These are phyloP conservation scores for Oligia fasciuncula DNA, from an alignment of 2,888 invertebrate species.

Conservation along the genomic window DNA sequence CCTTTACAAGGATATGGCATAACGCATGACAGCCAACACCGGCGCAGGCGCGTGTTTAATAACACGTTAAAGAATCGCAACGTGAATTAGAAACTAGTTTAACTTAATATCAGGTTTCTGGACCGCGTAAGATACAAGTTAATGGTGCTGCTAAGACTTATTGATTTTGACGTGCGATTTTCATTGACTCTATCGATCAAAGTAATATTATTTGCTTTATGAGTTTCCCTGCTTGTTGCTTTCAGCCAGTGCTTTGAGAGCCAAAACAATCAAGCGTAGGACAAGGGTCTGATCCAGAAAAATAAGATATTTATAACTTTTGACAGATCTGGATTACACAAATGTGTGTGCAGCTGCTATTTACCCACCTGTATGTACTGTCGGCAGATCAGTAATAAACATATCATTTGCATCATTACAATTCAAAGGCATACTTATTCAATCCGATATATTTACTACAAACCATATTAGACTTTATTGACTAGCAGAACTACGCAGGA, in stretches of 20 bases:
- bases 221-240: neutral
- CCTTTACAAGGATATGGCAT: constrained; percentile 54
- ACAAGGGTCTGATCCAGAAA: neutral
- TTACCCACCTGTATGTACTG: neutral
- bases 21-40: constrained; percentile 46
- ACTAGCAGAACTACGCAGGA: constrained; percentile 7
- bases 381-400: constrained; percentile 7
- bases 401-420: constrained; percentile 31
- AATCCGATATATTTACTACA: constrained; percentile 12
- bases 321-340: neutral
- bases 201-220: neutral
- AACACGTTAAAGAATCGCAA: constrained; percentile 59
- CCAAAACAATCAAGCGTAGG: neutral
- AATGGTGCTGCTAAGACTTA: constrained; percentile 42
- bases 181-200: constrained; percentile 1
- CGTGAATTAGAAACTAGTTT: constrained; percentile 61
- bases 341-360: constrained; percentile 18
- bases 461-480: constrained; percentile 25
- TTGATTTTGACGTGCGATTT: constrained; percentile 30
- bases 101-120: constrained; percentile 49
- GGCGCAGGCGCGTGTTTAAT: constrained; percentile 46
- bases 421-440: constrained; percentile 14
- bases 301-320: neutral
- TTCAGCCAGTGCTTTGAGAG: neutral
- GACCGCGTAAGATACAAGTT: constrained; percentile 43